These are phyloP conservation scores for Rhagonycha fulva DNA, from an alignment of 2,888 invertebrate species.

Conservation along the genomic window DNA sequence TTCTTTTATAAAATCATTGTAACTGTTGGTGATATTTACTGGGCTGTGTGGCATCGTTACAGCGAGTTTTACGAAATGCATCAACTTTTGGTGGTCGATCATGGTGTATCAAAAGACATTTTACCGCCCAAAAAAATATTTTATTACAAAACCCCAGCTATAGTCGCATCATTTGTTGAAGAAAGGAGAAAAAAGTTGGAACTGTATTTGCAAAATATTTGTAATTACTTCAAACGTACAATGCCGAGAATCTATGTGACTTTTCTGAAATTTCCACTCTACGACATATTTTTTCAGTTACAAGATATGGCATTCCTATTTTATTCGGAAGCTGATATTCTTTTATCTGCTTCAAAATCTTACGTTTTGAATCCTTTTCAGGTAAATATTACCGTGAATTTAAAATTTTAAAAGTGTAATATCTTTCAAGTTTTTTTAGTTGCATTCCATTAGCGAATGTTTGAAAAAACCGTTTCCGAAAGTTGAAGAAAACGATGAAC, in stretches of 20 bases:
- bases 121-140: constrained; percentile 93
- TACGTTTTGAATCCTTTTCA: constrained; percentile 79
- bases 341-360: constrained; percentile 63
- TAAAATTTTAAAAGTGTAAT: constrained; percentile 2
- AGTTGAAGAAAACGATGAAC: constrained; percentile 75
- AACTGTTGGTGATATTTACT: constrained; percentile 71
- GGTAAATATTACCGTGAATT: constrained; percentile 54
- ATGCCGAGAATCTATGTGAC: constrained; percentile 81
- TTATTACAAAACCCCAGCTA: constrained; percentile 85
- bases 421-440: constrained; percentile 59
- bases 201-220: constrained; percentile 77
- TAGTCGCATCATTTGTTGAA: constrained; percentile 86
- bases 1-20: constrained; percentile 76
- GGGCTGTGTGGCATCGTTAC: constrained; percentile 87
- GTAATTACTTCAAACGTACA: constrained; percentile 74
- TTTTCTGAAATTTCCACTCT: constrained; percentile 87
- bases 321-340: constrained; percentile 73
- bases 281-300: constrained; percentile 86
- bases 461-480: constrained; percentile 85
- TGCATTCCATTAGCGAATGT: constrained; percentile 88
- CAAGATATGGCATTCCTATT: constrained; percentile 81
- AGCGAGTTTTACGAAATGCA: constrained; percentile 89
- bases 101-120: constrained; percentile 81
- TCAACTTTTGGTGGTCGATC: constrained; percentile 77
- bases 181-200: constrained; percentile 80